These are phyloP conservation scores for Pluvialis apricaria DNA, from an alignment of 2,113 vertebrate species.

Conservation along the genomic window DNA sequence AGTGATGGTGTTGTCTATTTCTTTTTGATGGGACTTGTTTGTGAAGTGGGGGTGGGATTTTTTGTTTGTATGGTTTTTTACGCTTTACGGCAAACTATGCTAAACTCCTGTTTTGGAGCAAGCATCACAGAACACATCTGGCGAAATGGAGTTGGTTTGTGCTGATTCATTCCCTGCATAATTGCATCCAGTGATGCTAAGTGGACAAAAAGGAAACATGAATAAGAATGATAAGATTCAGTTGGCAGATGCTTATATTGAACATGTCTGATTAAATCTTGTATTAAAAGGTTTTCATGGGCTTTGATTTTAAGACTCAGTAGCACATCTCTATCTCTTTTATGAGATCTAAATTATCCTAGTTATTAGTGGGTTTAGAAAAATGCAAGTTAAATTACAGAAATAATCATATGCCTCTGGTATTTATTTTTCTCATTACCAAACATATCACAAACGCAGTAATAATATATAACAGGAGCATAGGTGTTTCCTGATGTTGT, in stretches of 20 bases:
- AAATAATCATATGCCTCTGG: conserved; percentile 59
- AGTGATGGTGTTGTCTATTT: neutral
- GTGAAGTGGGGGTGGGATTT: neutral
- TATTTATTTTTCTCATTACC: conserved; percentile 69
- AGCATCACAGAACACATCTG: conserved; percentile 25
- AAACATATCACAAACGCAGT: conserved; percentile 35
- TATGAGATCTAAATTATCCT: conserved; percentile 62
- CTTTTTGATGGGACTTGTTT: neutral
- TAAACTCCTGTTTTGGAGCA: neutral
- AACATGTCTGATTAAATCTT: conserved; percentile 65
- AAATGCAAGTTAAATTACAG: conserved; percentile 64
- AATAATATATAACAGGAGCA: conserved; percentile 33
- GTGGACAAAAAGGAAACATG: conserved; percentile 58
- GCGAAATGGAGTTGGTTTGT: conserved; percentile 8
- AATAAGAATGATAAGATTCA: conserved; percentile 56
- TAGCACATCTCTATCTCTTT: conserved; percentile 56
- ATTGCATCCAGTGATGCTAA: conserved; percentile 33
- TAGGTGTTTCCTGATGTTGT: neutral
- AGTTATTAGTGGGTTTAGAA: conserved; percentile 67
- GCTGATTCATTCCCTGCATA: conserved; percentile 54
- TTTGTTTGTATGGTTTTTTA: neutral
- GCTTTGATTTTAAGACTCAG: conserved; percentile 63
- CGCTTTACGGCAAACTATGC: conserved; percentile 16
- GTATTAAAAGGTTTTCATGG: conserved; percentile 62
- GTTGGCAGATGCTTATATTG: conserved; percentile 66